Conservation (phyloP, 1,140 invertebrate genomes). For the Probaryconus sp. region DNA sequence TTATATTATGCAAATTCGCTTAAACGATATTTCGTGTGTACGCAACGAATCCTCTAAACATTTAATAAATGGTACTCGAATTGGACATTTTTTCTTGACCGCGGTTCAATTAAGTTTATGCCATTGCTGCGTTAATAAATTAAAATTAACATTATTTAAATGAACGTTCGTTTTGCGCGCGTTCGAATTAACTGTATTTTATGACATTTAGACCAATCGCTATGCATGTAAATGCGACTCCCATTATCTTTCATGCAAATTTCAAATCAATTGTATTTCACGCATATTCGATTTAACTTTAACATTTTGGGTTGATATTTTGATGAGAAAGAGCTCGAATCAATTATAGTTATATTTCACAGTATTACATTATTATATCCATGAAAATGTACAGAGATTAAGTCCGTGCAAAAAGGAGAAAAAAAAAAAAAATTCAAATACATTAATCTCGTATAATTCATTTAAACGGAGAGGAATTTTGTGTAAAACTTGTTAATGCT, state of each 20-base stretch:
- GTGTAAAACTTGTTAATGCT: no score
- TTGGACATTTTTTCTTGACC: slow-evolving; percentile 31
- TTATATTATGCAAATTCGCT: slow-evolving; percentile 37
- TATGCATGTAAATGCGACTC: slow-evolving; percentile 18
- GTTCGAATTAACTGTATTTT: slow-evolving; percentile 16
- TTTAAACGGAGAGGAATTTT: no score
- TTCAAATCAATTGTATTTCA: background rate
- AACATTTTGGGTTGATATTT: no score
- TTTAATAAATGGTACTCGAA: slow-evolving; percentile 8
- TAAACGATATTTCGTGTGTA: background rate
- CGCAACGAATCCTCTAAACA: no score
- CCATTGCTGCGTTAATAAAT: slow-evolving; percentile 24
- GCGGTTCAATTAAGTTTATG: slow-evolving; percentile 24
- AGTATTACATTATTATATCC: no score
- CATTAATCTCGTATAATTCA: no score
- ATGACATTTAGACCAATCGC: slow-evolving; percentile 1
- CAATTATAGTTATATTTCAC: no score
- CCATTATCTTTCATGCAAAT: slow-evolving; percentile 1
- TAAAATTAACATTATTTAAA: slow-evolving; percentile 18
- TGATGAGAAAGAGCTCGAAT: no score
- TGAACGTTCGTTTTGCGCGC: slow-evolving; percentile 10
- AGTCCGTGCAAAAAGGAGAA: no score
- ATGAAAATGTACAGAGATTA: no score
- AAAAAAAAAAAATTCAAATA: no score
- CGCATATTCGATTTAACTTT: no score